Percentiles rank a stretch among this genome's conserved stretches.
Evolutionary conservation across 2,888 invertebrate species (phyloP).

Genomic region (Pyrocoelia pectoralis): DNA sequence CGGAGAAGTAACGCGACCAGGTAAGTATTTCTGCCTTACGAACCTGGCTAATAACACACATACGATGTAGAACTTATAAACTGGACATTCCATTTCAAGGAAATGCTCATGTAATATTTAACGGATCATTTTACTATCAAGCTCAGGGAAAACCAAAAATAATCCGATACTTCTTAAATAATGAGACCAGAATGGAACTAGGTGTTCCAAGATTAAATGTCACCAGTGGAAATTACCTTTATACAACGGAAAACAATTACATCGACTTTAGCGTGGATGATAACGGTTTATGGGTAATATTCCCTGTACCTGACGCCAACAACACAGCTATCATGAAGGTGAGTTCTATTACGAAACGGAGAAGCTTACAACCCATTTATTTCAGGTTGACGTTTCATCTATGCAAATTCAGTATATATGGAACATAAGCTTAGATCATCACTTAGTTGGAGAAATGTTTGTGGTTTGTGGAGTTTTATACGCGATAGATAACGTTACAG

Average conservation of each 20-base stretch:
- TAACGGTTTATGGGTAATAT: constrained; percentile 96
- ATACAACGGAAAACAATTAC: constrained; percentile 81
- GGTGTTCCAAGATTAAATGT: constrained; percentile 64
- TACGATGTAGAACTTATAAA: constrained; percentile 25
- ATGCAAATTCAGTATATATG: constrained; percentile 79
- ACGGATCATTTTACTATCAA: constrained; percentile 94
- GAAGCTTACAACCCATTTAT: constrained; percentile 24
- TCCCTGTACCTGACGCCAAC: constrained; percentile 79
- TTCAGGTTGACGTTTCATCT: constrained; percentile 66
- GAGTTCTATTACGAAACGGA: too few relatives aligned
- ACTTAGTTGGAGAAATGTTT: constrained; percentile 95
- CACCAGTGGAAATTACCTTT: constrained; percentile 69
- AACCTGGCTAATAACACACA: too few relatives aligned
- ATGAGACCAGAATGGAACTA: constrained; percentile 53
- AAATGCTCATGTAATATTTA: constrained; percentile 94
- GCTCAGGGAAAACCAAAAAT: constrained; percentile 68
- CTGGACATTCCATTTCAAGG: constrained; percentile 70
- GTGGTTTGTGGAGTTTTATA: constrained; percentile 96
- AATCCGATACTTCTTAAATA: constrained; percentile 71
- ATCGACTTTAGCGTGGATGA: constrained; percentile 97
- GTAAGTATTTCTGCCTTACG: constrained; percentile 43
- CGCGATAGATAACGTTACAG: constrained; percentile 86
- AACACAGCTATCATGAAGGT: constrained; percentile 90
- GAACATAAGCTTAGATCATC: constrained; percentile 89
- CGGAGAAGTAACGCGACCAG: constrained; percentile 66